Evolutionary conservation across 2,113 vertebrate genomes (phyloP).

Genomic region (Muntiacus reevesi): DNA sequence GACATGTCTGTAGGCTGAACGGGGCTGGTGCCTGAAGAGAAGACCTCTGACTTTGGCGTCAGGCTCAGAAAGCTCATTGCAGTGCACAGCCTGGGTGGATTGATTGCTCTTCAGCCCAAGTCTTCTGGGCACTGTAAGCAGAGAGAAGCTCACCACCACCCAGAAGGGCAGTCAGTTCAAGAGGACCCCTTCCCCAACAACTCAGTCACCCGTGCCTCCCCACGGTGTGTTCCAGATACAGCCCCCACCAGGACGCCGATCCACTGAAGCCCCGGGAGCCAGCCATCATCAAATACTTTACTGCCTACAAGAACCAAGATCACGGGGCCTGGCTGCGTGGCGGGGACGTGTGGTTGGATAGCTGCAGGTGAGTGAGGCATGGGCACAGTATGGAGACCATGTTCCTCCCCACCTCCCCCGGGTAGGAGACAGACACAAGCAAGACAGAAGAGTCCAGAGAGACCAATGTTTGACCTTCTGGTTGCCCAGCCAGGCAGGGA

Average conservation of each 20-base stretch:
- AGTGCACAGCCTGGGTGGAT: fast-evolving
- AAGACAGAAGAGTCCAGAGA: too few relatives aligned
- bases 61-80: neutral
- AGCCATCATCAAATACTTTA: slow-evolving; percentile 90
- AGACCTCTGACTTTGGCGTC: neutral
- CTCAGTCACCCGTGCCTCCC: neutral
- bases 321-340: slow-evolving; percentile 98
- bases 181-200: neutral
- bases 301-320: slow-evolving; percentile 98
- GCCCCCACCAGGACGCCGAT: slow-evolving; percentile 94
- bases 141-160: neutral
- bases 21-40: neutral
- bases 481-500: neutral
- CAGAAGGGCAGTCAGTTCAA: neutral
- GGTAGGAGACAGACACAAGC: too few relatives aligned
- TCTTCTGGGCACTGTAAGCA: neutral
- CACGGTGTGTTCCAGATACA: slow-evolving; percentile 84
- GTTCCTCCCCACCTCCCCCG: neutral
- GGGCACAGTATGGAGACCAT: fast-evolving
- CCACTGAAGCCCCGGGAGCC: slow-evolving; percentile 95
- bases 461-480: fast-evolving
- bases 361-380: slow-evolving; percentile 91
- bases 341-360: slow-evolving; percentile 96
- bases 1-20: fast-evolving
- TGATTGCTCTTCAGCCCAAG: neutral